Evolutionary conservation across 92 coral and sea anemone species (phyloP).

Genomic region (Siderastrea radians): DNA sequence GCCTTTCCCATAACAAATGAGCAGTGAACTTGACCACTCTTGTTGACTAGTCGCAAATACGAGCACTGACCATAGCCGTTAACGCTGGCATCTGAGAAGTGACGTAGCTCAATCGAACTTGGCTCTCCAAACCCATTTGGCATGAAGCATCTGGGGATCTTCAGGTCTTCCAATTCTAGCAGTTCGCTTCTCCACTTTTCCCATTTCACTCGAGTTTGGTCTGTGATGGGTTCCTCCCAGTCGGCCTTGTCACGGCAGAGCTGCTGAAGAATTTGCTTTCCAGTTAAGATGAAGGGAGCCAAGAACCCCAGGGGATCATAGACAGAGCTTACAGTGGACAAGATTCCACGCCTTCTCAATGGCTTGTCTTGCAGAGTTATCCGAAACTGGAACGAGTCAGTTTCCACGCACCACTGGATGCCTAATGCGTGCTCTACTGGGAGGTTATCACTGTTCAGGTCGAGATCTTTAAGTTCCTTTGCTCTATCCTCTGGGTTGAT

Average conservation of each 20-base stretch:
- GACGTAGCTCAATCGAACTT: constrained; percentile 16
- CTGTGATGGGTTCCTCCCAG: constrained; percentile 65
- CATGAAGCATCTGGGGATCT: constrained; percentile 35
- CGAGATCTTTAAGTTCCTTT: constrained; percentile 34
- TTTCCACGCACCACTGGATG: constrained; percentile 63
- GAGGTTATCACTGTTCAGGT: constrained; percentile 27
- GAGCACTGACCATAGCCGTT: not conserved
- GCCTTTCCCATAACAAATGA: constrained; percentile 15
- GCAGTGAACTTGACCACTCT: constrained; percentile 28
- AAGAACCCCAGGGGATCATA: constrained; percentile 66
- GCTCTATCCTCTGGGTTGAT: constrained; percentile 42
- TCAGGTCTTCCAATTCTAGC: constrained; percentile 23
- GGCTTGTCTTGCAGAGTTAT: constrained; percentile 61
- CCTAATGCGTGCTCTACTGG: constrained; percentile 69
- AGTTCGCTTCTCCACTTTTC: constrained; percentile 51
- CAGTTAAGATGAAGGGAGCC: constrained; percentile 50
- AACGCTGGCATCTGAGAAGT: constrained; percentile 46
- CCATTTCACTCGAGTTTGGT: constrained; percentile 17
- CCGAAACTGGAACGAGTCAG: constrained; percentile 61
- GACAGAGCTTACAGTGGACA: not conserved
- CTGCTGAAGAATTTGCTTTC: constrained; percentile 52
- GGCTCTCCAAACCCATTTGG: constrained; percentile 26
- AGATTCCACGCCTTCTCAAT: constrained; percentile 56
- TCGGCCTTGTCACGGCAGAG: constrained; percentile 57
- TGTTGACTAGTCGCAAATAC: constrained; percentile 12